Conservation (phyloP, 2,888 invertebrate species). For the Drosophila kanekoi region DNA sequence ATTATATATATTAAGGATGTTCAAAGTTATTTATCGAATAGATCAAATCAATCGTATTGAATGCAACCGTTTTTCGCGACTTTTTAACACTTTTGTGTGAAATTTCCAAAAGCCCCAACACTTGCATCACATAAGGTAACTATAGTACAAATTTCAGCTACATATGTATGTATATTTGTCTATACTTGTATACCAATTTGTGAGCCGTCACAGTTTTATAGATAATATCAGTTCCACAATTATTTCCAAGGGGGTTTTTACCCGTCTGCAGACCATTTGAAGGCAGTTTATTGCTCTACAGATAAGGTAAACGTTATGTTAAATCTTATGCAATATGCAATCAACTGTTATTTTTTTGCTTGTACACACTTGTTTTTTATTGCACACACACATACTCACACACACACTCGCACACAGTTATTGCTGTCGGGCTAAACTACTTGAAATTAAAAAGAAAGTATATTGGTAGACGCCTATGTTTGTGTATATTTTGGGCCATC, state of each 20-base stretch:
- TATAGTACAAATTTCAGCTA: too few relatives aligned
- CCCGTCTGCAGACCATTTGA: conserved; percentile 2
- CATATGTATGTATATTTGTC: too few relatives aligned
- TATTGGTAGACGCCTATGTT: conserved; percentile 18
- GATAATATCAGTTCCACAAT: background rate
- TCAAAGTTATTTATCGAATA: too few relatives aligned
- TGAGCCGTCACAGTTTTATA: too few relatives aligned
- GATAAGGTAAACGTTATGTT: conserved; percentile 38
- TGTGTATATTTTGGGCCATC: conserved; percentile 32
- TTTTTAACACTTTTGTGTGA: too few relatives aligned
- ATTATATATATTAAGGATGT: too few relatives aligned
- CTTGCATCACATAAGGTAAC: too few relatives aligned
- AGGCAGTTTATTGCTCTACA: conserved; percentile 26
- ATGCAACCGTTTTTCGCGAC: too few relatives aligned
- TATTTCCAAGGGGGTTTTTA: conserved; percentile 3
- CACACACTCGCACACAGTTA: background rate
- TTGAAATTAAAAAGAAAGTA: conserved; percentile 76
- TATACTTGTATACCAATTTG: too few relatives aligned
- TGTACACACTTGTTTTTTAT: conserved; percentile 14
- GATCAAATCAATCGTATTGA: too few relatives aligned
- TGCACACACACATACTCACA: conserved; percentile 6
- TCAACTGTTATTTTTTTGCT: conserved; percentile 58
- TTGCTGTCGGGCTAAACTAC: conserved; percentile 46
- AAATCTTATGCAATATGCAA: conserved; percentile 48
- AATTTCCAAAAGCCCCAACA: too few relatives aligned